Evolutionary conservation across 2,797 vertebrate genomes (phyloP).

Genomic region (Melopsittacus undulatus): DNA sequence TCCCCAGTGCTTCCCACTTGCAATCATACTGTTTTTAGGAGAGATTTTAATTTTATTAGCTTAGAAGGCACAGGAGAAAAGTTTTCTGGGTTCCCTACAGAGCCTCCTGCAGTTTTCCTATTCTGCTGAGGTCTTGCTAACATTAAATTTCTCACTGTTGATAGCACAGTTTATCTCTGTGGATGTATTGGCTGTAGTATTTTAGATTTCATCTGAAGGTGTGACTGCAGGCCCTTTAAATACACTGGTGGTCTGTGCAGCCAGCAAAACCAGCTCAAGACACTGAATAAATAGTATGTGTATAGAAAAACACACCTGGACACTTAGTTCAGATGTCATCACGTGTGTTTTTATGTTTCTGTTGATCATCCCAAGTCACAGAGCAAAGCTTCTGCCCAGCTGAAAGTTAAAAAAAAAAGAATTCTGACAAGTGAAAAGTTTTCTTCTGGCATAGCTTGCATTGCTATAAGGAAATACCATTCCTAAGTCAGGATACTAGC

Average conservation of each 20-base stretch:
- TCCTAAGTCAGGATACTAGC: not conserved
- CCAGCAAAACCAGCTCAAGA: not conserved
- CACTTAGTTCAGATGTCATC: not conserved
- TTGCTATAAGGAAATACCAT: not conserved
- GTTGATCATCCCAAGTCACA: not conserved
- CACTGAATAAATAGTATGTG: not conserved
- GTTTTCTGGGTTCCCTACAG: not conserved
- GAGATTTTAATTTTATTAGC: not conserved
- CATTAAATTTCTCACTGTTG: not conserved
- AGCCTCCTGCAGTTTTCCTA: not conserved
- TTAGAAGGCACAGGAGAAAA: not conserved
- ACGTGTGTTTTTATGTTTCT: not conserved
- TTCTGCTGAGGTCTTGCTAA: not conserved
- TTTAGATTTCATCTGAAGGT: not conserved
- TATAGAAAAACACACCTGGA: not conserved
- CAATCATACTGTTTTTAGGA: not conserved
- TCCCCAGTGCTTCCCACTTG: not conserved
- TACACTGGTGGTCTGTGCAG: not conserved
- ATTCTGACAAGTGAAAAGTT: not conserved
- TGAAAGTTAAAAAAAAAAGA: not conserved
- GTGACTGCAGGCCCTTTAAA: not conserved
- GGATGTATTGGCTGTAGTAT: not conserved
- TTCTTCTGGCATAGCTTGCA: not conserved
- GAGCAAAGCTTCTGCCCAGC: not conserved
- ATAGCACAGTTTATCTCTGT: not conserved